Conservation (phyloP, 2,797 vertebrate species). For the Hylomyscus alleni region DNA sequence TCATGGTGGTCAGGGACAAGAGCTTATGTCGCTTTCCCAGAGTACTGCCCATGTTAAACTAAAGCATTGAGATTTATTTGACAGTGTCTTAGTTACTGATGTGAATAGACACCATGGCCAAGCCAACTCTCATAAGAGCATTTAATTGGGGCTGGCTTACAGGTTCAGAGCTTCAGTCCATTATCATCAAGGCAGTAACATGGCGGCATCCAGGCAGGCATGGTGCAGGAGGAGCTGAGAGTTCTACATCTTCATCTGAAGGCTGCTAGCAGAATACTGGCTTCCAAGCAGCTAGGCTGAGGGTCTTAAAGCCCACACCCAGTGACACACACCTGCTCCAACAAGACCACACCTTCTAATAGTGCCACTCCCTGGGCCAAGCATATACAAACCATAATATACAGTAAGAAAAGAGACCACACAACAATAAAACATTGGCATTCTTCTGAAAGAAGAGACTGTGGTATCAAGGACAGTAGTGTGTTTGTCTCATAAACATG, state of each 20-base stretch:
- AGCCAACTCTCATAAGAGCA: background rate
- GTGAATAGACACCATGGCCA: background rate
- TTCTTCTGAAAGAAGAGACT: background rate
- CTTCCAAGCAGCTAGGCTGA: background rate
- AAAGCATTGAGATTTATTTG: background rate
- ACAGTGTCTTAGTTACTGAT: background rate
- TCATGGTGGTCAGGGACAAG: background rate
- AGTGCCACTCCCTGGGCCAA: too few relatives aligned
- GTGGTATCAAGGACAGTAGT: background rate
- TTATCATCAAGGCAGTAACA: background rate
- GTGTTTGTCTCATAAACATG: conserved; percentile 2
- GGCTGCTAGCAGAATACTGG: background rate
- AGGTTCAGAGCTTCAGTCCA: background rate
- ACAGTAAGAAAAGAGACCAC: background rate
- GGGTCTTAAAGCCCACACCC: background rate
- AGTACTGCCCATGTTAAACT: background rate
- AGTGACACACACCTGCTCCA: background rate
- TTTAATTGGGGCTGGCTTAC: background rate
- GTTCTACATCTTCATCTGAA: background rate
- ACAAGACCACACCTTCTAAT: background rate
- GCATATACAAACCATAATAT: background rate
- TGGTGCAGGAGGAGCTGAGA: background rate
- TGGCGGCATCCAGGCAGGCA: background rate
- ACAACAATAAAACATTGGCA: background rate
- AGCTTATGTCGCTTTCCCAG: background rate